These are phyloP conservation scores for Aleiodes sp. DNA, from an alignment of 1,140 invertebrate genomes.

Conservation along the genomic window DNA sequence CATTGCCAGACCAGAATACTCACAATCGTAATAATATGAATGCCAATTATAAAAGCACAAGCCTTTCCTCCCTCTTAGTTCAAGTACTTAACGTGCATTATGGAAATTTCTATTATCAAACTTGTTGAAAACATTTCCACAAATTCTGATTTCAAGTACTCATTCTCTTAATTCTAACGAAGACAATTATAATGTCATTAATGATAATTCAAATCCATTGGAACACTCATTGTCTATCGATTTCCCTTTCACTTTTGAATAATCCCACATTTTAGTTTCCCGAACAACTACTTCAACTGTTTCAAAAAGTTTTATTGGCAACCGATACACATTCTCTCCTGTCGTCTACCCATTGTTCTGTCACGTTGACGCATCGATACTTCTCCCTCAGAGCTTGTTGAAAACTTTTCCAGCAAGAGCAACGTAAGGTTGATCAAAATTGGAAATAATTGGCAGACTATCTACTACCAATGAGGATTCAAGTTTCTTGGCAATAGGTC, in stretches of 20 bases:
- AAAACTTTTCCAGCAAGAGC: not conserved
- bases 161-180: not conserved
- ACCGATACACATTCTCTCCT: not conserved
- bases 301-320: not conserved
- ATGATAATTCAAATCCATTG: too few species aligned
- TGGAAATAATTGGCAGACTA: constrained; percentile 9
- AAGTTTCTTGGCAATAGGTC: constrained; percentile 13
- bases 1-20: constrained; percentile 17
- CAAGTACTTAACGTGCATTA: too few species aligned
- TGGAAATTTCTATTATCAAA: not conserved
- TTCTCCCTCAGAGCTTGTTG: not conserved
- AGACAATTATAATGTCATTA: constrained; percentile 1
- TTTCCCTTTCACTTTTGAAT: not conserved
- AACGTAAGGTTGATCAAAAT: not conserved
- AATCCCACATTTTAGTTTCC: not conserved
- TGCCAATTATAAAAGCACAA: constrained; percentile 21
- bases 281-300: not conserved
- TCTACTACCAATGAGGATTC: not conserved
- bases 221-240: too few species aligned
- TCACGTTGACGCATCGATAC: not conserved
- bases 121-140: constrained; percentile 4
- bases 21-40: constrained; percentile 5
- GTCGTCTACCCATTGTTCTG: not conserved
- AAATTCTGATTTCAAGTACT: not conserved
- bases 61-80: not conserved